Conservation (phyloP, 2,797 vertebrate species). For the Alosa sapidissima region DNA sequence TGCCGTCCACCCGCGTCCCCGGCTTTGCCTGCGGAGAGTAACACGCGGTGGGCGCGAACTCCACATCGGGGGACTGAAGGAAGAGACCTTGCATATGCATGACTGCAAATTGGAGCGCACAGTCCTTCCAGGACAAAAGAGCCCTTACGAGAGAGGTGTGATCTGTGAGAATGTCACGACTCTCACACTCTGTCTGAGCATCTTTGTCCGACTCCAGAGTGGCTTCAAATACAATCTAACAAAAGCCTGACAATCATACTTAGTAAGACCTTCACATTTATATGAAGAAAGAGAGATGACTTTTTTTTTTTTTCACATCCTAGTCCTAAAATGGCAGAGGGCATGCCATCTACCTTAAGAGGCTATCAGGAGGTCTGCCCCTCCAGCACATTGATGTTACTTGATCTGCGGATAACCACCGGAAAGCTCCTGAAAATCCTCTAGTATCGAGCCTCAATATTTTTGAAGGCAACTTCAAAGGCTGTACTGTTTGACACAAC, state of each 20-base stretch:
- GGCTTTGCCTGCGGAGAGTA: constrained; percentile 21
- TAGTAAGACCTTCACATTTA: background rate
- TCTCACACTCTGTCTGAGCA: background rate
- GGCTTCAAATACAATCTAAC: background rate
- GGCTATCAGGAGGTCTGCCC: background rate
- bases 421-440: background rate
- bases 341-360: background rate
- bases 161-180: background rate
- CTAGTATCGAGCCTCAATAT: background rate
- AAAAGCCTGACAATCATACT: background rate
- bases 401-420: background rate
- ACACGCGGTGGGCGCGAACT: background rate
- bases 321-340: no score
- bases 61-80: background rate
- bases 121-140: background rate
- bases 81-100: background rate
- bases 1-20: constrained; percentile 32
- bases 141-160: background rate
- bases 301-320: no score
- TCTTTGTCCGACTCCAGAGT: background rate
- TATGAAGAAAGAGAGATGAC: background rate
- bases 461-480: background rate
- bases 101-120: background rate
- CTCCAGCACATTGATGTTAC: background rate
- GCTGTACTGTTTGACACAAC: background rate